These are phyloP conservation scores for Gobius niger DNA, from an alignment of 2,113 vertebrate species.

Conservation along the genomic window DNA sequence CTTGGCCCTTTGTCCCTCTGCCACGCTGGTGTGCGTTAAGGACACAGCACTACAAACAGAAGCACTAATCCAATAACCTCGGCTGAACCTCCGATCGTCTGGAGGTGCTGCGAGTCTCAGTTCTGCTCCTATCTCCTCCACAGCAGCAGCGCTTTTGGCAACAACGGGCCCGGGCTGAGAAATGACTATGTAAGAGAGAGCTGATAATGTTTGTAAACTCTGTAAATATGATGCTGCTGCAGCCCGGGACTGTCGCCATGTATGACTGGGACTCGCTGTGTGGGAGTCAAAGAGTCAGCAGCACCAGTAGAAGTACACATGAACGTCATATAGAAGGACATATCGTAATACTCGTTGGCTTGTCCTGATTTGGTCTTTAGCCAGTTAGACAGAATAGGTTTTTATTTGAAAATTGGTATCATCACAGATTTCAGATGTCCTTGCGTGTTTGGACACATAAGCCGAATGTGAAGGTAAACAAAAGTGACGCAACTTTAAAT, in stretches of 20 bases:
- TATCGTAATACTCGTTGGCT: no score
- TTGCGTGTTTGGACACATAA: no score
- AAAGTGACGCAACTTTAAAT: no score
- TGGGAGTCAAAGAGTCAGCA: background rate
- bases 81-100: conserved; percentile 47
- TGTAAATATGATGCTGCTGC: background rate
- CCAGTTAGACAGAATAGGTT: no score
- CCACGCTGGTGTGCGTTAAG: conserved; percentile 13
- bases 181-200: conserved; percentile 13
- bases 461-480: no score
- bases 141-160: conserved; percentile 32
- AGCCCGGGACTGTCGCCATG: background rate
- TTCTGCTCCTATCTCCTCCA: conserved; percentile 42
- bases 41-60: conserved; percentile 34
- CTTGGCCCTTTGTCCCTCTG: background rate
- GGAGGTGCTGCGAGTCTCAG: conserved; percentile 35
- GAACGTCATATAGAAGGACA: no score
- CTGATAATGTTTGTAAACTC: conserved; percentile 5
- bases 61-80: conserved; percentile 49
- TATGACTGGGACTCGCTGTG: conserved; percentile 1
- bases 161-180: conserved; percentile 14
- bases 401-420: no score
- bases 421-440: no score
- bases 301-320: background rate
- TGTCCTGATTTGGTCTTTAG: no score